phyloP scores from a whole-genome alignment of 2,888 invertebrate genomes.

The Caenorhabditis imperialis region DNA sequence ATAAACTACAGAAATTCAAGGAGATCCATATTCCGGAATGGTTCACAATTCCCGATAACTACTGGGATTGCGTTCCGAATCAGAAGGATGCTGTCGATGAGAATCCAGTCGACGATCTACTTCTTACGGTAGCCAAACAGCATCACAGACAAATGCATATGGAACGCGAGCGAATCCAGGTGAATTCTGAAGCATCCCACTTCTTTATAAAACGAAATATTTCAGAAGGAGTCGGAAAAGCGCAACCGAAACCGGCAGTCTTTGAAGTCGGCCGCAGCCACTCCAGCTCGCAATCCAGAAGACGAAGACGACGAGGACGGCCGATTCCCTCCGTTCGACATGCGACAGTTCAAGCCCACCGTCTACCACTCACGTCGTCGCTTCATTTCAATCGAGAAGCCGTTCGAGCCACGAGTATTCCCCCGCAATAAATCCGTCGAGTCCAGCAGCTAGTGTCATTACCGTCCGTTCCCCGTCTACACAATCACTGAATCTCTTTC shows the following conservation, averaged over 20 bases:
- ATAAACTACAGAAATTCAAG: slow-evolving; percentile 18
- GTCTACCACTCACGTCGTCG: slow-evolving; percentile 4
- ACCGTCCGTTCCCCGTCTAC: not conserved
- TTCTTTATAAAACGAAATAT: too few species aligned
- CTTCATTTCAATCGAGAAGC: slow-evolving; percentile 12
- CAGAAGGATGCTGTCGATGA: slow-evolving; percentile 6
- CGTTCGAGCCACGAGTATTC: slow-evolving; percentile 36
- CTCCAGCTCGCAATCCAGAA: not conserved
- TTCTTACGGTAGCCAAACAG: slow-evolving; percentile 21
- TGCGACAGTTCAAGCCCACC: not conserved
- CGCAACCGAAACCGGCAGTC: slow-evolving; percentile 10
- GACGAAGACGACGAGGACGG: not conserved
- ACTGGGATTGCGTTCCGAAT: slow-evolving; percentile 12
- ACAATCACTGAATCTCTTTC: slow-evolving; percentile 23
- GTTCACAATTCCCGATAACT: slow-evolving; percentile 17
- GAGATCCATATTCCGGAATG: slow-evolving; percentile 30
- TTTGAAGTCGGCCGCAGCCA: slow-evolving; percentile 10
- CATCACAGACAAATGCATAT: slow-evolving; percentile 41
- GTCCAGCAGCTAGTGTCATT: slow-evolving; percentile 31
- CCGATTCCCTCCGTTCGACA: slow-evolving; percentile 4
- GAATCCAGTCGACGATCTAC: not conserved
- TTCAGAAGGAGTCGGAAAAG: slow-evolving; percentile 21
- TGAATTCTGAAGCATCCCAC: too few species aligned
- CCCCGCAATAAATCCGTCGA: slow-evolving; percentile 8
- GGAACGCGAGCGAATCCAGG: slow-evolving; percentile 24